A percentile compares a stretch with the other conserved stretches of the same genome.
Conservation (phyloP, 2,113 vertebrate species). For the Solea solea region DNA sequence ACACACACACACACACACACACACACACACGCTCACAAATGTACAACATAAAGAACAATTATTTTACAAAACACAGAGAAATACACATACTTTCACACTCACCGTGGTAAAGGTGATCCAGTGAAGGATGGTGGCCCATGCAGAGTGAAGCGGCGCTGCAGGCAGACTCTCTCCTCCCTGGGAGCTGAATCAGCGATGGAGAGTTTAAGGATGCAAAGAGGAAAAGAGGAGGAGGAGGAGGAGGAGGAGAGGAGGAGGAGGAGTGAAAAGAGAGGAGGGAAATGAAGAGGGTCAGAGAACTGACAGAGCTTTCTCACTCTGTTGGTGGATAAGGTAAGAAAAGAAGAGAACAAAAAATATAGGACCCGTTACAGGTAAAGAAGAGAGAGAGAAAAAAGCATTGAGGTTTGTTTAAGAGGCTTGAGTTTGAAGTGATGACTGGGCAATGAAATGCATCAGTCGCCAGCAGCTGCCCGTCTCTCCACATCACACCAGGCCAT, state of each 20-base stretch:
- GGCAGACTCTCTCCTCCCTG: constrained; percentile 86
- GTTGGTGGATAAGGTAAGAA: constrained; percentile 23
- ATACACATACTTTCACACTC: constrained; percentile 52
- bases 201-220: constrained; percentile 92
- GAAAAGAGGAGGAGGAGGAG: constrained; percentile 78
- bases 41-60: constrained; percentile 2
- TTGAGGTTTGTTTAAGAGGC: constrained; percentile 48
- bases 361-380: constrained; percentile 34
- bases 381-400: constrained; percentile 19
- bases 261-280: constrained; percentile 53
- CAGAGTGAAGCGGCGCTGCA: constrained; percentile 77
- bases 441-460: constrained; percentile 57
- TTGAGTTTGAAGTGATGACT: constrained; percentile 54
- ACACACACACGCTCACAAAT: constrained; percentile 2
- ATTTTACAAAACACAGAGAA: not conserved
- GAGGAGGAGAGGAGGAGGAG: constrained; percentile 77
- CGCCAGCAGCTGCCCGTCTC: constrained; percentile 43
- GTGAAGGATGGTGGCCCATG: constrained; percentile 75
- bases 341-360: constrained; percentile 19
- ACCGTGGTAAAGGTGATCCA: constrained; percentile 75
- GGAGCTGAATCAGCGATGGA: constrained; percentile 95
- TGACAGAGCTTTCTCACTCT: constrained; percentile 41
- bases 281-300: constrained; percentile 61
- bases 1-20: constrained; percentile 16
- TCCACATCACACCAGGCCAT: constrained; percentile 54